Percentiles rank a stretch among this genome's conserved stretches.
Conservation (phyloP, 2,888 invertebrate genomes). For the Idaea dimidiata region DNA sequence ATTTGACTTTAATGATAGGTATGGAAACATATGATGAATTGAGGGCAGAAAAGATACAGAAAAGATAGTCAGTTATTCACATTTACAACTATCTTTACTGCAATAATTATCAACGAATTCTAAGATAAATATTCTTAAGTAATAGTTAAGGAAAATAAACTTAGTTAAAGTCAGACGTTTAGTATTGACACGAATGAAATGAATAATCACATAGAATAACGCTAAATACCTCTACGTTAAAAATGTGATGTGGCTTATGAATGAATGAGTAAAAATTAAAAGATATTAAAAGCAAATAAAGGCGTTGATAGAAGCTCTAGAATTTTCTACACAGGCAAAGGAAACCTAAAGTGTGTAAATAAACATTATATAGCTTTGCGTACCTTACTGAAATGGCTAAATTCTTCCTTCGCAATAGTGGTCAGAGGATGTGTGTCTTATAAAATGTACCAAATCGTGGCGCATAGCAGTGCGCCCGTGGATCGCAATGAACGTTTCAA, state of each 20-base stretch:
- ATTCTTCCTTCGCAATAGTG: conserved; percentile 86
- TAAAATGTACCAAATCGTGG: conserved; percentile 86
- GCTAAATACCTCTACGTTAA: background rate
- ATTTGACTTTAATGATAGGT: no score
- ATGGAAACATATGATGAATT: no score
- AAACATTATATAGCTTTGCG: conserved; percentile 26
- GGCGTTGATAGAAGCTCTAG: conserved; percentile 20
- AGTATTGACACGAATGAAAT: background rate
- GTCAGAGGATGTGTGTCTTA: conserved; percentile 89
- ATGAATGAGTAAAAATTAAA: background rate
- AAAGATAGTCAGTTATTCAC: no score
- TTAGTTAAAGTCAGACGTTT: background rate
- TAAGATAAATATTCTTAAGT: background rate
- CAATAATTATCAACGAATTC: background rate
- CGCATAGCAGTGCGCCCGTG: conserved; percentile 88
- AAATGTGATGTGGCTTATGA: background rate
- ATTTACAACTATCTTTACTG: no score
- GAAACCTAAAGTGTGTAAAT: conserved; percentile 5
- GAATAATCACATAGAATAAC: background rate
- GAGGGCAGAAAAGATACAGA: no score
- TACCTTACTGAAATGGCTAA: conserved; percentile 63
- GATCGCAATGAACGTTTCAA: conserved; percentile 79
- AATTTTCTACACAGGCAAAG: conserved; percentile 15
- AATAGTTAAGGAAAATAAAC: background rate
- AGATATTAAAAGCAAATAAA: background rate